Conservation (phyloP, 2,888 invertebrate genomes). For the Platycheirus albimanus region DNA sequence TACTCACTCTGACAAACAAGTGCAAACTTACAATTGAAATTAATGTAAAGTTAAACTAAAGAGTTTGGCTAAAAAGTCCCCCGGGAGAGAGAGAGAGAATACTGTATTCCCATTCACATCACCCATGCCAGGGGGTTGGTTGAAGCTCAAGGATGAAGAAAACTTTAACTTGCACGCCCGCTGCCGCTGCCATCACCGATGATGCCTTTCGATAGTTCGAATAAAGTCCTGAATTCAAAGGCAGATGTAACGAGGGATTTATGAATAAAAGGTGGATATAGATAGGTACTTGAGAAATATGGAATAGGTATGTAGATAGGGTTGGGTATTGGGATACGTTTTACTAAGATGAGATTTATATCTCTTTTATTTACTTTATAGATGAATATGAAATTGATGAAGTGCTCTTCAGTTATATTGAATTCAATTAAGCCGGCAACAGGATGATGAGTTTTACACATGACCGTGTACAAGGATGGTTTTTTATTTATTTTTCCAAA, state of each 20-base stretch:
- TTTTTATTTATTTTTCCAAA: conserved; percentile 20
- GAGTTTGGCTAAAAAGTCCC: conserved; percentile 74
- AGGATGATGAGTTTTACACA: conserved; percentile 47
- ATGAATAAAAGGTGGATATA: conserved; percentile 44
- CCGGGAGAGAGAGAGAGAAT: conserved; percentile 35
- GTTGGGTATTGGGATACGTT: conserved; percentile 48
- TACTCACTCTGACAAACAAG: conserved; percentile 69
- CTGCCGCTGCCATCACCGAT: too few relatives aligned
- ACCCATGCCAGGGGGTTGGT: conserved; percentile 22
- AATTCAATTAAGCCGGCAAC: conserved; percentile 70
- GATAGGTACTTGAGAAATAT: conserved; percentile 44
- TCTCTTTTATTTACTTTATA: conserved; percentile 50
- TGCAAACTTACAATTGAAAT: conserved; percentile 76
- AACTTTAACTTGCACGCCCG: conserved; percentile 49
- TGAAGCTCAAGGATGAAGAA: conserved; percentile 30
- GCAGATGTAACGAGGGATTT: conserved; percentile 64
- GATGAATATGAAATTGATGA: conserved; percentile 74
- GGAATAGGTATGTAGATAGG: background rate
- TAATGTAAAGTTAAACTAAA: conserved; percentile 75
- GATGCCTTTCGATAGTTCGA: conserved; percentile 60
- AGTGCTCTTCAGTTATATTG: conserved; percentile 71
- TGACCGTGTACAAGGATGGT: background rate
- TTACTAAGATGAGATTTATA: conserved; percentile 69
- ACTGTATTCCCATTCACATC: conserved; percentile 2
- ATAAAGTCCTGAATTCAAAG: conserved; percentile 25